phyloP scores from a whole-genome alignment of 2,888 invertebrate genomes.

The Carpatolechia fugitivella region DNA sequence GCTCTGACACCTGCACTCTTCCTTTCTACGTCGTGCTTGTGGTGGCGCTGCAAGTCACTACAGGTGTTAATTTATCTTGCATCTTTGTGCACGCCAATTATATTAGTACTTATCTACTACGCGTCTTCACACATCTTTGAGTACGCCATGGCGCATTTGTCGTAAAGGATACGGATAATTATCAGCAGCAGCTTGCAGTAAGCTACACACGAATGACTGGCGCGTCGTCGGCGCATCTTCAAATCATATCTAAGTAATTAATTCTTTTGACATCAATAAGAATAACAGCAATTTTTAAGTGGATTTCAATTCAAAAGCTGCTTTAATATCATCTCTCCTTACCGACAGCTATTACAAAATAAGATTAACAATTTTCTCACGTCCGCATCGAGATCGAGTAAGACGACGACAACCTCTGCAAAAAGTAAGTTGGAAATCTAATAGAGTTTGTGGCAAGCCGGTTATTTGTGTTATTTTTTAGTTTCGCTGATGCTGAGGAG shows the following conservation, averaged over 20 bases:
- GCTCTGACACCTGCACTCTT: constrained; percentile 73
- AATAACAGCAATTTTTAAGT: constrained; percentile 32
- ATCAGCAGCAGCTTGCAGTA: constrained; percentile 4
- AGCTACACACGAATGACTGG: not conserved
- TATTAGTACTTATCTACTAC: not conserved
- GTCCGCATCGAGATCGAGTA: constrained; percentile 71
- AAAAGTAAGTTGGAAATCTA: constrained; percentile 75
- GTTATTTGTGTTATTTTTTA: constrained; percentile 73
- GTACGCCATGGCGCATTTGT: constrained; percentile 1
- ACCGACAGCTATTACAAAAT: constrained; percentile 59
- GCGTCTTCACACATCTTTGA: constrained; percentile 5
- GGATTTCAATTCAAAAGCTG: constrained; percentile 46
- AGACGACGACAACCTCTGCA: constrained; percentile 70
- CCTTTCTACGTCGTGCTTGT: constrained; percentile 66
- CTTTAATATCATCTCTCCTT: constrained; percentile 46
- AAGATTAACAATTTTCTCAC: constrained; percentile 71
- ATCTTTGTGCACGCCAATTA: constrained; percentile 10
- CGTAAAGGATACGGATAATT: not conserved
- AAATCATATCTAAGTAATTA: constrained; percentile 11
- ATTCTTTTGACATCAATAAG: constrained; percentile 26
- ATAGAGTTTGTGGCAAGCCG: constrained; percentile 74
- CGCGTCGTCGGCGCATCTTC: not conserved
- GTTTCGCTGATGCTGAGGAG: constrained; percentile 59
- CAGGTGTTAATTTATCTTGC: constrained; percentile 26
- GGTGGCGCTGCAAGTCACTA: constrained; percentile 30